These are phyloP conservation scores for Axea sp. DNA, from an alignment of 2,888 invertebrate genomes.

Conservation along the genomic window DNA sequence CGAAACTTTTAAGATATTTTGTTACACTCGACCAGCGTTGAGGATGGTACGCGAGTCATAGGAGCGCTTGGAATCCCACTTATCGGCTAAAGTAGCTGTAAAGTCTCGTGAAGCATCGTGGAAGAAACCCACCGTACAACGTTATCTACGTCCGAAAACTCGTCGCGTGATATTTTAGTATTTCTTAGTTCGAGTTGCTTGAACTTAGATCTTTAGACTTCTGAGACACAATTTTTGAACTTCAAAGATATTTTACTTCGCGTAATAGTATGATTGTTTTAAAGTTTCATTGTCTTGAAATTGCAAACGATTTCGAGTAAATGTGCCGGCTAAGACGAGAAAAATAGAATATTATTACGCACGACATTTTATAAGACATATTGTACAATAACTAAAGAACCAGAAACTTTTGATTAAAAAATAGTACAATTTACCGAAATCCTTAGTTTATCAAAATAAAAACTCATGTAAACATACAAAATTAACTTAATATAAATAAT, in stretches of 20 bases:
- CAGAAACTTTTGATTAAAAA: too few relatives aligned
- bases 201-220: conserved; percentile 52
- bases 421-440: too few relatives aligned
- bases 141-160: conserved; percentile 60
- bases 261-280: conserved; percentile 43
- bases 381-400: too few relatives aligned
- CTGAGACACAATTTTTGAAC: conserved; percentile 55
- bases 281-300: conserved; percentile 43
- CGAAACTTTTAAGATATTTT: conserved; percentile 71
- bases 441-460: too few relatives aligned
- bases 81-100: conserved; percentile 72
- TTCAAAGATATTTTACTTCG: conserved; percentile 49
- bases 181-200: conserved; percentile 57
- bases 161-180: conserved; percentile 59
- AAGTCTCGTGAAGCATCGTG: conserved; percentile 66
- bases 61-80: conserved; percentile 68
- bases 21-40: conserved; percentile 62
- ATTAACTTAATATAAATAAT: too few relatives aligned
- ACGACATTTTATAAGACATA: not conserved
- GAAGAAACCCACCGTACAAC: conserved; percentile 57
- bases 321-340: conserved; percentile 14
- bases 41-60: conserved; percentile 62
- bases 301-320: conserved; percentile 36
- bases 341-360: conserved; percentile 42
- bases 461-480: too few relatives aligned